Evolutionary conservation across 2,888 invertebrate genomes (phyloP), one percentile per base, ranked within the genome.

Genomic region (Isoperla grammatica): DNA sequence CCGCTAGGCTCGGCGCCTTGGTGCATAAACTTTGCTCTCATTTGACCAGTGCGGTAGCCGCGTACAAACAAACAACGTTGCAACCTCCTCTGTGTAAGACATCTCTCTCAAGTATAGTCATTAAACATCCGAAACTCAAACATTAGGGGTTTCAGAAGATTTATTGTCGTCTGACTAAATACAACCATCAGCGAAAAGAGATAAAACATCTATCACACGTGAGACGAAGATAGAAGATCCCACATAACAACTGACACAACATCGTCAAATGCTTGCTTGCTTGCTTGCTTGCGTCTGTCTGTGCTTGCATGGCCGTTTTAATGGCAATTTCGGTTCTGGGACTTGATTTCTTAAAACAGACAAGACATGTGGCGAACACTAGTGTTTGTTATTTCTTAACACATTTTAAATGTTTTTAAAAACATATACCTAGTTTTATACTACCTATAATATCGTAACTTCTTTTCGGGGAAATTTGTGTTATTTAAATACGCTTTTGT

Each of bases 401-500:
- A 58, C 58, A 53, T 54, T 62, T 62, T 62, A 57, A 62, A 60
- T 60, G 62, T 62, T 62, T 62, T 55, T 49, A 60, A 60, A 57
- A 62, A 53, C 29, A 29, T 29, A 29, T 29, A 29, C 29, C 50
- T 29, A 29, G 29, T 29, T 29, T 29, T 29, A 29, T 29, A 29
- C 29, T 29, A 29, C 29, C 29, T 29, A 29, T 29, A 29, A 29
- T 29, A 29, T 29, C 29, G 29, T 29, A 29, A 29, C 29, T 29
- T 29, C 29, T 29, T 29, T 29, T 29, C 29, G 29, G 29, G 8
- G 29, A 29, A 29, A 29, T 29, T 29, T 8, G 29, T 29, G 29
- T 29, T 29, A 29, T 29, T 29, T 29, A 29, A 29, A 29, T 29
- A 29, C 29, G 29, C 29, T 29, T 29, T 29, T 29, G 29, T 29